Evolutionary conservation across 1,140 invertebrate species (phyloP).

Genomic region (Solenopsis invicta): DNA sequence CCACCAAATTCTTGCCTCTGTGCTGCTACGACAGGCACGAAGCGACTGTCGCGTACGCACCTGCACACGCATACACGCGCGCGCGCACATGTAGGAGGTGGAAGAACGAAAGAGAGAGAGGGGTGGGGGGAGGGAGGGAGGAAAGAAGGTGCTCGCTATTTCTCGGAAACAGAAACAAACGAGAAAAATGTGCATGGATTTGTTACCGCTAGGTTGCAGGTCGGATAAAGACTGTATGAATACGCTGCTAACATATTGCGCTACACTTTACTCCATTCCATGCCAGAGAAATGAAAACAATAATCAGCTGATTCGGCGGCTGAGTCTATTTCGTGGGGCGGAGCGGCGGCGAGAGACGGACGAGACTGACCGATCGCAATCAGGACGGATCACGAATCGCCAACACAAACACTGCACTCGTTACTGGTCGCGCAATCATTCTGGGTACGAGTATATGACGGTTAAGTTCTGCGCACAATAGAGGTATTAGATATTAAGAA

Average conservation of each 20-base stretch:
- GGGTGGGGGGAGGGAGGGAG: too few relatives aligned
- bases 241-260: not conserved
- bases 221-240: not conserved
- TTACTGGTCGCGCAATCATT: not conserved
- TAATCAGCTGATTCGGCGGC: constrained; percentile 81
- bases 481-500: too few relatives aligned
- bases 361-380: not conserved
- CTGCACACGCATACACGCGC: not conserved
- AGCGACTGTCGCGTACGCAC: not conserved
- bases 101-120: not conserved
- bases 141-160: not conserved
- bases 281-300: constrained; percentile 80
- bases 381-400: not conserved
- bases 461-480: too few relatives aligned
- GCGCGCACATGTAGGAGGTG: not conserved
- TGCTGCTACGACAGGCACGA: not conserved
- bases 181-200: constrained; percentile 14
- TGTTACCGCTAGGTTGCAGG: not conserved
- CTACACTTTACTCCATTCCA: constrained; percentile 25
- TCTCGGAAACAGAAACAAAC: not conserved
- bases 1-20: not conserved
- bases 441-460: too few relatives aligned
- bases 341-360: constrained; percentile 50
- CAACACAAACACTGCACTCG: not conserved
- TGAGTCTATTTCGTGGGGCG: constrained; percentile 20